Evolutionary conservation across 2,113 vertebrate species (phyloP).

Genomic region (Notothenia coriiceps): DNA sequence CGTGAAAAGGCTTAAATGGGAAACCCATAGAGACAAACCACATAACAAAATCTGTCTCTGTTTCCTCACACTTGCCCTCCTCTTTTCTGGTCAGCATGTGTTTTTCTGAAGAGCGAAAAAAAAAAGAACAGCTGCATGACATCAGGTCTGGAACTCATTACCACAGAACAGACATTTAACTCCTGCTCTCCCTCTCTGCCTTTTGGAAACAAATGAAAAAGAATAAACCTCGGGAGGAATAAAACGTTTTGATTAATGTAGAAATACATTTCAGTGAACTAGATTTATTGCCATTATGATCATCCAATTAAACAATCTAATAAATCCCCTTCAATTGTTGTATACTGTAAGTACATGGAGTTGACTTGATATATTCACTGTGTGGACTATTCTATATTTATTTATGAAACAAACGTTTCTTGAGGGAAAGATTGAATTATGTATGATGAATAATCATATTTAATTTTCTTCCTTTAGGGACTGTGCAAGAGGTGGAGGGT

Average conservation of each 20-base stretch:
- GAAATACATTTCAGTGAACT: slow-evolving; percentile 17
- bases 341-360: not conserved
- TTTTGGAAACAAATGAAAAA: slow-evolving; percentile 53
- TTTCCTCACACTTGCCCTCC: slow-evolving; percentile 59
- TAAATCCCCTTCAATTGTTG: not conserved
- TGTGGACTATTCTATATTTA: not conserved
- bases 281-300: slow-evolving; percentile 2
- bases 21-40: slow-evolving; percentile 71
- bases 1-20: slow-evolving; percentile 63
- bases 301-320: slow-evolving; percentile 13
- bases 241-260: not conserved
- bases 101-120: slow-evolving; percentile 62
- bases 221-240: slow-evolving; percentile 19
- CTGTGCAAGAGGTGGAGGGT: slow-evolving; percentile 74
- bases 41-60: slow-evolving; percentile 67
- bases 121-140: slow-evolving; percentile 81
- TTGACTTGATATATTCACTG: not conserved
- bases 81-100: slow-evolving; percentile 71
- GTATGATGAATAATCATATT: not conserved
- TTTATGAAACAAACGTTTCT: not conserved
- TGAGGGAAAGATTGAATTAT: not conserved
- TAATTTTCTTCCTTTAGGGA: slow-evolving; percentile 77
- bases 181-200: slow-evolving; percentile 47
- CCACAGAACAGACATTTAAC: slow-evolving; percentile 73
- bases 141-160: slow-evolving; percentile 86